Evolutionary conservation across 2,113 vertebrate species (phyloP).

Genomic region (Sarotherodon lohbergeri): DNA sequence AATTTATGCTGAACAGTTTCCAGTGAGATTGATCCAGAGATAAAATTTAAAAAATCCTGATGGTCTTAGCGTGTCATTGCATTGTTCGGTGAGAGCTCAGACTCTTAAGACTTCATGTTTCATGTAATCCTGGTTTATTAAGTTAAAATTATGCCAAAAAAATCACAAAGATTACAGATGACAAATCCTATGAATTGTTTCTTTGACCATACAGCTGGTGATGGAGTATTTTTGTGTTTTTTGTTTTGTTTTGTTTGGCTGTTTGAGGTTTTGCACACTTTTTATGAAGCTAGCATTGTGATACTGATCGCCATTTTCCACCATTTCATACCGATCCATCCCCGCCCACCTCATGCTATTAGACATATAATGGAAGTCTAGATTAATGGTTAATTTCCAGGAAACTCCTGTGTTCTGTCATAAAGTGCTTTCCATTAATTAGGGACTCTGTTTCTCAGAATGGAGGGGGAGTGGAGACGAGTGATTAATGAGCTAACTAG

Average conservation of each 20-base stretch:
- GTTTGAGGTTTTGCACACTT: background rate
- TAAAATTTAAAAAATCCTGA: background rate
- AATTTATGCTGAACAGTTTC: background rate
- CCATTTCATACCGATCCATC: background rate
- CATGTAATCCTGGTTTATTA: background rate
- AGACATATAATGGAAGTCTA: constrained; percentile 47
- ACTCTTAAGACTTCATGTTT: background rate
- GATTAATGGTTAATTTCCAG: constrained; percentile 66
- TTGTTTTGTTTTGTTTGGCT: background rate
- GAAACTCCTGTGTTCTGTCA: constrained; percentile 59
- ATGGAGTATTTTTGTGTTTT: background rate
- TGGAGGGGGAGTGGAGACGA: constrained; percentile 17
- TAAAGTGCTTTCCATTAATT: constrained; percentile 68
- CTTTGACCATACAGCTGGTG: background rate
- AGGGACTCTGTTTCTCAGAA: constrained; percentile 49
- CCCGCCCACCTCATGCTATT: constrained; percentile 39
- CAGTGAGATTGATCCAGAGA: background rate
- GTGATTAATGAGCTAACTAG: constrained; percentile 49
- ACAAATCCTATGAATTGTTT: background rate
- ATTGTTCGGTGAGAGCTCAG: background rate
- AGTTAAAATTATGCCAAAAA: background rate
- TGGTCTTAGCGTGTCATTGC: background rate
- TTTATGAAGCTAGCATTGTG: background rate
- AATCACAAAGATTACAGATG: background rate
- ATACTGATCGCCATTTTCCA: constrained; percentile 11